phyloP scores from a whole-genome alignment of 2,888 invertebrate genomes.

The Cybosia mesomella region DNA sequence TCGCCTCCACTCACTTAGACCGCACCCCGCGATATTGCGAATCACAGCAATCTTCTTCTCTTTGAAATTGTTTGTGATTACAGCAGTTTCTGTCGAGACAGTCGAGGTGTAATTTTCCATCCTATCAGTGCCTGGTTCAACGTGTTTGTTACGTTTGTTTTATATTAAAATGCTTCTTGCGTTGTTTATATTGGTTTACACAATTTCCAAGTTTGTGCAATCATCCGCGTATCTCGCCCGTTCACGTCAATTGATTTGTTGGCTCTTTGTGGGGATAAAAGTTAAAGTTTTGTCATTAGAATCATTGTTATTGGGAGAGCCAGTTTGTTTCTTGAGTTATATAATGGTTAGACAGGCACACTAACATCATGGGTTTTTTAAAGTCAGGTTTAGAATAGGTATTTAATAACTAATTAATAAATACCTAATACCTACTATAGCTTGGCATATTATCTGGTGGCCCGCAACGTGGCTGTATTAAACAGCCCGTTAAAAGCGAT shows the following conservation, averaged over 20 bases:
- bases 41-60: slow-evolving; percentile 72
- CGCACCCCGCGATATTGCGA: slow-evolving; percentile 64
- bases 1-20: slow-evolving; percentile 16
- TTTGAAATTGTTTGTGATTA: slow-evolving; percentile 79
- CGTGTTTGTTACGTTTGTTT: slow-evolving; percentile 52
- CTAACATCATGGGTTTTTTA: too few species aligned
- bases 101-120: slow-evolving; percentile 70
- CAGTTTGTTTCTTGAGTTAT: not conserved
- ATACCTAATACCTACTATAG: too few species aligned
- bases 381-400: too few species aligned
- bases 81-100: slow-evolving; percentile 66
- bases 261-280: not conserved
- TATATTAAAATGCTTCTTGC: slow-evolving; percentile 59
- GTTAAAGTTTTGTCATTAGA: not conserved
- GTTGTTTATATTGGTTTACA: slow-evolving; percentile 46
- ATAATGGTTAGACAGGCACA: too few species aligned
- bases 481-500: too few species aligned
- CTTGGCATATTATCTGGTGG: too few species aligned
- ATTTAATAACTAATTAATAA: too few species aligned
- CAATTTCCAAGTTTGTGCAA: slow-evolving; percentile 37
- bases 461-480: too few species aligned
- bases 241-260: slow-evolving; percentile 32
- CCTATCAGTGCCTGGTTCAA: slow-evolving; percentile 58
- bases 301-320: not conserved
- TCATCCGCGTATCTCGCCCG: slow-evolving; percentile 28